A percentile compares a stretch with the other conserved stretches of the same genome.
Conservation (phyloP, 2,888 invertebrate genomes). For the Orthosia incerta region DNA sequence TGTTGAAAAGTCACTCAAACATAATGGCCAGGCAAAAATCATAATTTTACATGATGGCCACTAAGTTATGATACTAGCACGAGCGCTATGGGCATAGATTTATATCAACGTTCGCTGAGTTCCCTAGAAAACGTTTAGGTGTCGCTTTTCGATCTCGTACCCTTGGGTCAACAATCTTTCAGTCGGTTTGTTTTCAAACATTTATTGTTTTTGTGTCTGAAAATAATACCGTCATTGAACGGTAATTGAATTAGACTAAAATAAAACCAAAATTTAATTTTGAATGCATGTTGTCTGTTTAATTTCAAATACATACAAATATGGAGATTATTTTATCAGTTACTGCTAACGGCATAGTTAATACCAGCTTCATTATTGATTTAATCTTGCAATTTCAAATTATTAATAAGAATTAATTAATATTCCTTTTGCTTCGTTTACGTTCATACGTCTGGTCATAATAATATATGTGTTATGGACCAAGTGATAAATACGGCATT, state of each 20-base stretch:
- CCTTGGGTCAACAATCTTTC: neutral
- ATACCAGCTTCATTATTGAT: neutral
- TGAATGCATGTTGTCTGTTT: neutral
- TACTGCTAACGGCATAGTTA: neutral
- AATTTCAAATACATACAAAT: slow-evolving; percentile 1
- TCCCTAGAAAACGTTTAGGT: neutral
- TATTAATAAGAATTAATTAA: neutral
- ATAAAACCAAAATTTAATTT: neutral
- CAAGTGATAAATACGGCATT: too few relatives aligned
- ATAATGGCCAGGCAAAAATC: too few relatives aligned
- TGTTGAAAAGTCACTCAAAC: too few relatives aligned
- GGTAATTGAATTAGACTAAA: neutral
- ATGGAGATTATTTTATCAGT: neutral
- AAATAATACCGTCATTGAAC: neutral
- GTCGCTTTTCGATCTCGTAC: neutral
- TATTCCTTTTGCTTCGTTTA: too few relatives aligned
- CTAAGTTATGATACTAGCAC: too few relatives aligned
- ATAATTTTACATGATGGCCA: too few relatives aligned
- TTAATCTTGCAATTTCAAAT: neutral
- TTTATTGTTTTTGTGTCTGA: neutral
- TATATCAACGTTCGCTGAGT: neutral
- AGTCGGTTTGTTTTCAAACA: neutral
- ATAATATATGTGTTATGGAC: too few relatives aligned
- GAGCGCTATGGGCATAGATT: too few relatives aligned
- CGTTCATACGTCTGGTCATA: too few relatives aligned